These are phyloP conservation scores for Bubo scandiacus DNA, from an alignment of 2,113 vertebrate species.

Conservation along the genomic window DNA sequence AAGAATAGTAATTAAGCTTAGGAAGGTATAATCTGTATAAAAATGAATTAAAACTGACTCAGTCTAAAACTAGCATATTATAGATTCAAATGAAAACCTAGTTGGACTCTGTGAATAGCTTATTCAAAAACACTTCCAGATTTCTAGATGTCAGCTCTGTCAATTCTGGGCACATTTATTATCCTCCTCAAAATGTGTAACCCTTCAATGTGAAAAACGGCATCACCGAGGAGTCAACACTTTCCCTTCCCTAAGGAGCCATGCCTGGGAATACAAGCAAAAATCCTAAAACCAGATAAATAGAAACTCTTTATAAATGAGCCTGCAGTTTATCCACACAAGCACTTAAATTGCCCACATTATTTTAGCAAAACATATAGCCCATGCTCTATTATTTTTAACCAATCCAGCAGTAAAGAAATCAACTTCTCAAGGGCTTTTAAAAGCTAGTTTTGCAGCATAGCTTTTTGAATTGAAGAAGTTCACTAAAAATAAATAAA, in stretches of 20 bases:
- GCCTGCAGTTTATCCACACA: background rate
- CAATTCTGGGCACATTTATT: slow-evolving; percentile 16
- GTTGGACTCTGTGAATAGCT: background rate
- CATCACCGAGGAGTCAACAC: background rate
- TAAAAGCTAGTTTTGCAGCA: background rate
- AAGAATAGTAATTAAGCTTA: slow-evolving; percentile 45
- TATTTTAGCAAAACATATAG: background rate
- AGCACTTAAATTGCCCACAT: background rate
- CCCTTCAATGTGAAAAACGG: slow-evolving; percentile 31
- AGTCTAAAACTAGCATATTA: background rate
- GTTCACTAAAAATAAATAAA: background rate
- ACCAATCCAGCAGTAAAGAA: background rate
- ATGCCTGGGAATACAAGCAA: background rate
- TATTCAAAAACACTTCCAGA: slow-evolving; percentile 20
- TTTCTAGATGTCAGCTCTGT: slow-evolving; percentile 9
- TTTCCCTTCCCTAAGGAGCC: slow-evolving; percentile 2
- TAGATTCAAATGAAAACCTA: slow-evolving; percentile 21
- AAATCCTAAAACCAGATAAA: slow-evolving; percentile 9
- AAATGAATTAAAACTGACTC: slow-evolving; percentile 34
- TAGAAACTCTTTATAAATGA: background rate
- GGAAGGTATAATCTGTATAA: slow-evolving; percentile 46
- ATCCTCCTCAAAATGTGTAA: background rate
- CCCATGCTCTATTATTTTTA: background rate
- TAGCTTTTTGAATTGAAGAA: background rate
- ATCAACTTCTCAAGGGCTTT: background rate